Evolutionary conservation across 2,888 invertebrate species (phyloP).

Genomic region (Pheosia tremula): DNA sequence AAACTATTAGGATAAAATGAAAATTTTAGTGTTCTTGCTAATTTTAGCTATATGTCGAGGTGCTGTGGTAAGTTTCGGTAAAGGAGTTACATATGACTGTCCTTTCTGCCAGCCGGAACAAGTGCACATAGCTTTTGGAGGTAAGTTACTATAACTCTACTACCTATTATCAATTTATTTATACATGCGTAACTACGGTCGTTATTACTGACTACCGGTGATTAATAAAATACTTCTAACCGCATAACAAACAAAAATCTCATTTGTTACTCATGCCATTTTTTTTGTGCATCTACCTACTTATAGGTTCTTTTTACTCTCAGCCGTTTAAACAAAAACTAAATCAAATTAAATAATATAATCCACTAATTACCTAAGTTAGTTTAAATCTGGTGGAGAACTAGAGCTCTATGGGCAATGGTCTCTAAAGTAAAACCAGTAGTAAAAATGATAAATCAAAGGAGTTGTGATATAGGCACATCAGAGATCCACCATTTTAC

Average conservation of each 20-base stretch:
- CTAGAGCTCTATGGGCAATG: too few species aligned
- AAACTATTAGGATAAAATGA: background rate
- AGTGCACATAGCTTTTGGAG: constrained; percentile 87
- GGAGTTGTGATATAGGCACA: too few species aligned
- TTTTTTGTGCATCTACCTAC: too few species aligned
- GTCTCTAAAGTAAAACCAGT: too few species aligned
- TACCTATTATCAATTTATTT: background rate
- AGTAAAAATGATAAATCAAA: too few species aligned
- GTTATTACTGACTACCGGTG: background rate
- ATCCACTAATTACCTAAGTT: too few species aligned
- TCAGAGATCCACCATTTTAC: too few species aligned
- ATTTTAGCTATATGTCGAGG: constrained; percentile 31
- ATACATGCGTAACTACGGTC: background rate
- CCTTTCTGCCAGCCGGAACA: constrained; percentile 86
- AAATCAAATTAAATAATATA: too few species aligned
- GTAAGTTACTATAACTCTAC: constrained; percentile 50
- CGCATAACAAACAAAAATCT: background rate
- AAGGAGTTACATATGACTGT: constrained; percentile 48
- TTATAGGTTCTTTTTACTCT: too few species aligned
- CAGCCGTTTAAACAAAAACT: too few species aligned
- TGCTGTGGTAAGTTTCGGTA: constrained; percentile 6
- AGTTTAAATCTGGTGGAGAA: too few species aligned
- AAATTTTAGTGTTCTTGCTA: constrained; percentile 29
- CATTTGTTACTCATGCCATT: too few species aligned
- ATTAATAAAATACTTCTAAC: background rate